These are phyloP conservation scores for Geococcyx californianus DNA, from an alignment of 2,113 vertebrate species.

Conservation along the genomic window DNA sequence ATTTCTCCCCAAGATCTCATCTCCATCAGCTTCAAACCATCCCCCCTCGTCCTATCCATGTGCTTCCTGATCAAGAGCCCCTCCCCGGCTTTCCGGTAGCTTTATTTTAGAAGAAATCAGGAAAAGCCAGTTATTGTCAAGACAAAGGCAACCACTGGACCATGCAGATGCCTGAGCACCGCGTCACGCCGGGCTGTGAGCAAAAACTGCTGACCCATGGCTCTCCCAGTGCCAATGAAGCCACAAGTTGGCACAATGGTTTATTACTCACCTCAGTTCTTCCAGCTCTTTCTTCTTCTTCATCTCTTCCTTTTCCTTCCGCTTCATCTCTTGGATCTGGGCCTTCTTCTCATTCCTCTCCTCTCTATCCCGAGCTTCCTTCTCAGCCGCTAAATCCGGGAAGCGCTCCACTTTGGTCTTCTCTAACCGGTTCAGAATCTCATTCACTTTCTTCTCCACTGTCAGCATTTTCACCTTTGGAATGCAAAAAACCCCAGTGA, in stretches of 20 bases:
- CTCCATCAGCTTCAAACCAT: too few relatives aligned
- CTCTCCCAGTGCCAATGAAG: background rate
- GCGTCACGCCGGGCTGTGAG: background rate
- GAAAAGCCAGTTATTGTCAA: background rate
- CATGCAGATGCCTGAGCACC: background rate
- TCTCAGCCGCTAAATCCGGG: conserved; percentile 92
- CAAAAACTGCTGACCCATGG: background rate
- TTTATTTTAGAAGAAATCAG: background rate
- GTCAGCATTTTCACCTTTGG: conserved; percentile 86
- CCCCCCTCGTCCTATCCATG: too few relatives aligned
- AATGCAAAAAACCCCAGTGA: background rate
- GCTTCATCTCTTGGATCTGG: conserved; percentile 90
- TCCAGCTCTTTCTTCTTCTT: conserved; percentile 92
- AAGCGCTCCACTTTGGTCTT: conserved; percentile 88
- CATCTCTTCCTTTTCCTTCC: conserved; percentile 90
- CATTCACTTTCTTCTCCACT: conserved; percentile 93
- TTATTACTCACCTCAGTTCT: conserved; percentile 80
- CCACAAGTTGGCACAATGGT: background rate
- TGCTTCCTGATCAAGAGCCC: too few relatives aligned
- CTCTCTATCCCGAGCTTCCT: conserved; percentile 86
- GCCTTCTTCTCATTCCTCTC: conserved; percentile 94
- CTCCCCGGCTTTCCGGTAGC: too few relatives aligned
- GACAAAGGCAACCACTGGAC: background rate
- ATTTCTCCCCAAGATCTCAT: too few relatives aligned
- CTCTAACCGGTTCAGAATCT: conserved; percentile 92